phyloP scores from a whole-genome alignment of 2,113 vertebrate species.

The Hystrix cristata region DNA sequence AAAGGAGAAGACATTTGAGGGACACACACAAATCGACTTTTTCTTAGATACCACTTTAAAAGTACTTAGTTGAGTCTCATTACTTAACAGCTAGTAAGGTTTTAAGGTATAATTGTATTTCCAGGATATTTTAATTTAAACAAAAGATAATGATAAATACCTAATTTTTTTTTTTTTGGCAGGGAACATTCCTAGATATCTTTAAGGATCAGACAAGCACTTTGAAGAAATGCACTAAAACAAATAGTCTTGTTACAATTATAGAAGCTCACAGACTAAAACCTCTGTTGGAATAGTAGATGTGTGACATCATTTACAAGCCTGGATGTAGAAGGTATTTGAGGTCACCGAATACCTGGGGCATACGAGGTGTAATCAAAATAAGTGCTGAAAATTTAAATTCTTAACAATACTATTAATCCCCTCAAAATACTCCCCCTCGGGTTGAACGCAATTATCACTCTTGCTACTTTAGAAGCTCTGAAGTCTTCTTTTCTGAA shows the following conservation, averaged over 20 bases:
- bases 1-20: neutral
- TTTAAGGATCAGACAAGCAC: neutral
- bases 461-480: neutral
- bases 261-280: neutral
- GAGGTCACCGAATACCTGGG: neutral
- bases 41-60: neutral
- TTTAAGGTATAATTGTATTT: neutral
- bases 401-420: neutral
- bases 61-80: neutral
- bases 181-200: neutral
- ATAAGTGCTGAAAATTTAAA: neutral
- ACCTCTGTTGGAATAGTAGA: neutral
- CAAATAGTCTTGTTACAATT: neutral
- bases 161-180: neutral
- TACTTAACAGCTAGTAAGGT: neutral
- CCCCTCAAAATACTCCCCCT: neutral
- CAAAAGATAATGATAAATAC: neutral
- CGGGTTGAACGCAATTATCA: neutral
- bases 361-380: neutral
- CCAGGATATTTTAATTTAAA: conserved; percentile 13
- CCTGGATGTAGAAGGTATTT: neutral
- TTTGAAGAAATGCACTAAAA: neutral
- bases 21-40: neutral
- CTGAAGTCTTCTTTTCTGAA: neutral
- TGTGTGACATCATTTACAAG: neutral